phyloP scores from a whole-genome alignment of 2,113 vertebrate species.

The Chrysochloris asiatica region DNA sequence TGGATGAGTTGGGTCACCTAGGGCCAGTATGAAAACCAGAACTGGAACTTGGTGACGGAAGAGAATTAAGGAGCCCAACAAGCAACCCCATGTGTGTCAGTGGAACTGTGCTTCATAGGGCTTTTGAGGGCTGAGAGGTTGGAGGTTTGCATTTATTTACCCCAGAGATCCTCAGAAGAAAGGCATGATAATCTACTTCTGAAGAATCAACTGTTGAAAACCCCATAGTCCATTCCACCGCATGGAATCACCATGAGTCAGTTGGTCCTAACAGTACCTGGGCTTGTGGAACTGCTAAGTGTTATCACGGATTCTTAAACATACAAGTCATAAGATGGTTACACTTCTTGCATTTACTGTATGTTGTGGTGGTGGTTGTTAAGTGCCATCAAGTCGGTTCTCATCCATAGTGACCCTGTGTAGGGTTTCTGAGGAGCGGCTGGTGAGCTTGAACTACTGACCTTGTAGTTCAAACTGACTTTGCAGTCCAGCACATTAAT shows the following conservation, averaged over 20 bases:
- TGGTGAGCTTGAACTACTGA: no score
- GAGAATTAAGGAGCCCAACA: neutral
- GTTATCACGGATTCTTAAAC: neutral
- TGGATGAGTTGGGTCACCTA: accelerated
- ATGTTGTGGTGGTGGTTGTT: no score
- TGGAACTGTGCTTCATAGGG: neutral
- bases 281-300: neutral
- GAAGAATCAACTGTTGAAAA: neutral
- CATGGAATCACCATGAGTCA: neutral
- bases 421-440: no score
- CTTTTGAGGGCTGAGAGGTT: neutral
- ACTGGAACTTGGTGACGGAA: no score
- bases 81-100: neutral
- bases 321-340: neutral
- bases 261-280: neutral
- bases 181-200: neutral
- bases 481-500: no score
- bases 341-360: neutral
- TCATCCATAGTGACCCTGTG: no score
- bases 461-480: no score
- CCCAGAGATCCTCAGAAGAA: neutral
- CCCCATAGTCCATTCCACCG: no score
- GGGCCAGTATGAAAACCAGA: accelerated
- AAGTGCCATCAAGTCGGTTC: no score
- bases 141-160: neutral